A percentile compares a stretch with the other conserved stretches of the same genome.
Evolutionary conservation across 2,113 vertebrate species (phyloP).

Genomic region (Gallinago jamesoni): DNA sequence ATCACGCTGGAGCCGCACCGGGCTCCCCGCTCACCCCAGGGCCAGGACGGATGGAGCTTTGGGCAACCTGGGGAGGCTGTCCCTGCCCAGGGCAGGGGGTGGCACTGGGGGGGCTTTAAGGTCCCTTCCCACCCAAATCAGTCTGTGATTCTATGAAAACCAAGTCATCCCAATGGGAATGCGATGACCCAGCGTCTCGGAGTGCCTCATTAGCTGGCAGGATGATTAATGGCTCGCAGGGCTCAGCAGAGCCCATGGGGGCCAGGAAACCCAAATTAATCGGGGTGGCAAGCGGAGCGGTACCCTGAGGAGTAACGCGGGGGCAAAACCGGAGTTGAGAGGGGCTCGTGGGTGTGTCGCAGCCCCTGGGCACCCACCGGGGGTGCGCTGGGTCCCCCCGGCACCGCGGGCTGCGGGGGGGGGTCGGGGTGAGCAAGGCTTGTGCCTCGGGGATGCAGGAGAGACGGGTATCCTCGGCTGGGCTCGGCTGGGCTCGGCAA

Average conservation of each 20-base stretch:
- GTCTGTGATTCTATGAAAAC: not conserved
- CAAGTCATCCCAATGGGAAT: not conserved
- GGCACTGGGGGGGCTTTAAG: not conserved
- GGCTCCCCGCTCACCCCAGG: accelerated
- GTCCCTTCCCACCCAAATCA: not conserved
- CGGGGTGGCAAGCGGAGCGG: slow-evolving; percentile 39
- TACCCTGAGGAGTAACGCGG: slow-evolving; percentile 50
- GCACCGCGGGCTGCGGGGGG: too few species aligned
- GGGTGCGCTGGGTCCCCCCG: not conserved
- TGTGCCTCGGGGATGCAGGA: not conserved
- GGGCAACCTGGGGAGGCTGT: not conserved
- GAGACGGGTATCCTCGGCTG: accelerated
- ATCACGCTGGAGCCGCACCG: accelerated
- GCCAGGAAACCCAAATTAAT: slow-evolving; percentile 39
- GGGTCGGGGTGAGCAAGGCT: not conserved
- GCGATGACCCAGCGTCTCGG: not conserved
- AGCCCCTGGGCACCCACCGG: not conserved
- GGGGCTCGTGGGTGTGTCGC: not conserved
- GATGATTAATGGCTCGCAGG: slow-evolving; percentile 53
- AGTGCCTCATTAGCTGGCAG: slow-evolving; percentile 35
- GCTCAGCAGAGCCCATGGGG: slow-evolving; percentile 22
- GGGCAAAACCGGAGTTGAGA: not conserved
- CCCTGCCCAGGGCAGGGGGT: not conserved
- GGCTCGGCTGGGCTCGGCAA: too few species aligned
- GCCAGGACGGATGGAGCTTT: not conserved